Evolutionary conservation across 2,888 invertebrate species (phyloP).

Genomic region (Eristalinus aeneus): DNA sequence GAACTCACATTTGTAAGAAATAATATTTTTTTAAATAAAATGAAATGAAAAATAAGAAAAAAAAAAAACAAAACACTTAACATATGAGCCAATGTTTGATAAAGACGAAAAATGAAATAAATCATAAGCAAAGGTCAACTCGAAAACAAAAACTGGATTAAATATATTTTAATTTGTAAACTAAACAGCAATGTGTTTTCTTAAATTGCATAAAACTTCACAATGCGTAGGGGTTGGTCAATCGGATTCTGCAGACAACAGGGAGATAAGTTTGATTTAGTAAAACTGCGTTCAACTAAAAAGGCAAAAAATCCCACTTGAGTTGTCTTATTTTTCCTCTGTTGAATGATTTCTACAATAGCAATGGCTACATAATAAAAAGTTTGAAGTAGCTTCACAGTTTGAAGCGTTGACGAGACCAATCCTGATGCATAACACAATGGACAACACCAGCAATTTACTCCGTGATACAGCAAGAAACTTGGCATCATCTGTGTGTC

Average conservation of each 20-base stretch:
- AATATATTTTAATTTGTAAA: slow-evolving; percentile 51
- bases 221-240: neutral
- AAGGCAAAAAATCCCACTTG: too few relatives aligned
- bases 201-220: neutral
- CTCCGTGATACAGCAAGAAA: too few relatives aligned
- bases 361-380: too few relatives aligned
- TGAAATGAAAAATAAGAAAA: slow-evolving; percentile 24
- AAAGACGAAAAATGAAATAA: slow-evolving; percentile 33
- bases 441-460: too few relatives aligned
- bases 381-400: too few relatives aligned
- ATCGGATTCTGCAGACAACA: neutral
- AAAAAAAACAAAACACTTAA: slow-evolving; percentile 19
- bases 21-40: slow-evolving; percentile 68
- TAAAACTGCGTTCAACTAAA: too few relatives aligned
- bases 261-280: too few relatives aligned
- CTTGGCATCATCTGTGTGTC: too few relatives aligned
- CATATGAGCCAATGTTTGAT: slow-evolving; percentile 28
- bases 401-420: too few relatives aligned
- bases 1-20: slow-evolving; percentile 68
- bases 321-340: too few relatives aligned
- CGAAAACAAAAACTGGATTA: slow-evolving; percentile 44
- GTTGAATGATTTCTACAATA: too few relatives aligned
- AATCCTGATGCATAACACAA: too few relatives aligned
- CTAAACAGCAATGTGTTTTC: slow-evolving; percentile 1
- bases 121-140: slow-evolving; percentile 42